Percentiles rank a stretch among this genome's conserved stretches.
phyloP scores from a whole-genome alignment of 2,113 vertebrate species.

The Miniopterus natalensis region DNA sequence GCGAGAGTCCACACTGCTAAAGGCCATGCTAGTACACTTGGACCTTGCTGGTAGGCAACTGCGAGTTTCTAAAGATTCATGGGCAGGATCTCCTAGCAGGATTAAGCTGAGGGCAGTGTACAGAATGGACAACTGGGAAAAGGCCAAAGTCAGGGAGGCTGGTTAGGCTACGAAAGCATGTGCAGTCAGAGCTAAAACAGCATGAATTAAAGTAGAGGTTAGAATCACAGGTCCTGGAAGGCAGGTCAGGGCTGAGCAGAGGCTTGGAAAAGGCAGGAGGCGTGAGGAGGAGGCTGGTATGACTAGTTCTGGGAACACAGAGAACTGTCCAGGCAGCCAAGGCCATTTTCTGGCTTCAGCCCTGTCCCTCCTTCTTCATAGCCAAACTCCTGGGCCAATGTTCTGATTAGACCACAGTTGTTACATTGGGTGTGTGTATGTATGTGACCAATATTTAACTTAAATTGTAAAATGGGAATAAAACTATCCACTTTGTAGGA shows the following conservation, averaged over 20 bases:
- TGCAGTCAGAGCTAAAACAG: background rate
- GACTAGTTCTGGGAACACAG: background rate
- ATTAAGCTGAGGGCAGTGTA: background rate
- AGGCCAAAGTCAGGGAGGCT: background rate
- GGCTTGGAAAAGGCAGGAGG: background rate
- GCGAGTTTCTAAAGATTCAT: background rate
- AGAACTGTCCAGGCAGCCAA: background rate
- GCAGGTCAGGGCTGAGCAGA: background rate
- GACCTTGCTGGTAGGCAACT: background rate
- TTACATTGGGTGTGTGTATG: background rate
- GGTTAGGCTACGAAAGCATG: background rate
- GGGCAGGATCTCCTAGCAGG: background rate
- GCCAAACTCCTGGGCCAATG: background rate
- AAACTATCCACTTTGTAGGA: background rate
- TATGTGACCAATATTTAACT: background rate
- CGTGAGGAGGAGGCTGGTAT: background rate
- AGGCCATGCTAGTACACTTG: background rate
- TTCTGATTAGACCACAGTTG: background rate
- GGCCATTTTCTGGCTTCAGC: background rate
- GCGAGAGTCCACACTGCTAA: background rate
- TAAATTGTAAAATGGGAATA: conserved; percentile 22
- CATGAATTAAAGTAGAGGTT: background rate
- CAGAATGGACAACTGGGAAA: background rate
- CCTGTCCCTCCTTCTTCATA: background rate
- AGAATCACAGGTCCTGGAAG: background rate